Evolutionary conservation across 2,888 invertebrate species (phyloP).

Genomic region (Crepidodera aurea): DNA sequence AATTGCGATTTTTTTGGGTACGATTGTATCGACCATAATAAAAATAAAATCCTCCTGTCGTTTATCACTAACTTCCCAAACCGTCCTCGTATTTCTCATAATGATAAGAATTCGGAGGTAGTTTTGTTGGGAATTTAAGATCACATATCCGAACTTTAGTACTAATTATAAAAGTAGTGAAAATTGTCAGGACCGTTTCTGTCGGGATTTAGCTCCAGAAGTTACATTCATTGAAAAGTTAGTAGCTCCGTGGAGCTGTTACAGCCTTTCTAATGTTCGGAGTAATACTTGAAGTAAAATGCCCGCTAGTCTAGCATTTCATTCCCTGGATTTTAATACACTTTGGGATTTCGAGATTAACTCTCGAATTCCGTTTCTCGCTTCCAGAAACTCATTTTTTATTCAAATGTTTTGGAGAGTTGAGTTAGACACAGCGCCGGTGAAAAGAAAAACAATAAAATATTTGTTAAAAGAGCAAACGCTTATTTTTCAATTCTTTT

Average conservation of each 20-base stretch:
- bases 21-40: too few species aligned
- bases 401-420: constrained; percentile 24
- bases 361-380: constrained; percentile 27
- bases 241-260: not conserved
- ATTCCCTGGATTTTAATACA: constrained; percentile 42
- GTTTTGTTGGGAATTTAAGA: constrained; percentile 3
- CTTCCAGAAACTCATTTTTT: constrained; percentile 33
- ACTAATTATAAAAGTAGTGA: not conserved
- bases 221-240: constrained; percentile 8
- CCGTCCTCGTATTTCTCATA: constrained; percentile 4
- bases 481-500: not conserved
- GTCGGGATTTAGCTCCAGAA: constrained; percentile 10
- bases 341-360: constrained; percentile 38
- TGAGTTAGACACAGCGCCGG: constrained; percentile 8
- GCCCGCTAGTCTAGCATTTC: constrained; percentile 40
- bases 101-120: not conserved
- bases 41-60: too few species aligned
- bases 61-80: too few species aligned
- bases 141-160: constrained; percentile 7
- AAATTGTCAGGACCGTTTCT: constrained; percentile 10
- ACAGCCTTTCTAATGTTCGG: constrained; percentile 33
- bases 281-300: constrained; percentile 48
- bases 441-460: constrained; percentile 1
- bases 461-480: not conserved
- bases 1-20: too few species aligned